Conservation (phyloP, 2,888 invertebrate species). For the Copidosoma aretas region DNA sequence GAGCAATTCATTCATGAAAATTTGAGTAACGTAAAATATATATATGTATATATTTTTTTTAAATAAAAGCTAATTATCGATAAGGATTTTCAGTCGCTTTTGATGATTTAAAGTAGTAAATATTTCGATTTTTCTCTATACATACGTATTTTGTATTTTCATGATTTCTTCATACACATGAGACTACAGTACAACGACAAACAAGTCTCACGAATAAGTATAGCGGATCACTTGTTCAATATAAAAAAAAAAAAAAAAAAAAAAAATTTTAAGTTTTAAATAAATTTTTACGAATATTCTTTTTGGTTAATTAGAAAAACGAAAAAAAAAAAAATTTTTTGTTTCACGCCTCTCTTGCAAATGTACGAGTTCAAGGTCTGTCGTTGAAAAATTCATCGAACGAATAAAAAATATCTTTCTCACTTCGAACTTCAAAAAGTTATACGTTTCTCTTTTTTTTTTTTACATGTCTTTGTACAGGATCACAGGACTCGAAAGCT, state of each 20-base stretch:
- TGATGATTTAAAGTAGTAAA: slow-evolving; percentile 17
- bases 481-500: slow-evolving; percentile 4
- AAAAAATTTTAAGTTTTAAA: slow-evolving; percentile 8
- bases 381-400: slow-evolving; percentile 31
- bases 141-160: slow-evolving; percentile 37
- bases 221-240: background rate
- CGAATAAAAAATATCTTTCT: too few species aligned
- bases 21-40: too few species aligned
- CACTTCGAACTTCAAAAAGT: slow-evolving; percentile 4
- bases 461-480: slow-evolving; percentile 35
- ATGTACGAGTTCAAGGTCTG: slow-evolving; percentile 15
- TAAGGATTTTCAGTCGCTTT: slow-evolving; percentile 33
- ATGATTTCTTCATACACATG: slow-evolving; percentile 36
- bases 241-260: background rate
- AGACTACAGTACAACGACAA: slow-evolving; percentile 45
- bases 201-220: slow-evolving; percentile 39
- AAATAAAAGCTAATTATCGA: slow-evolving; percentile 36
- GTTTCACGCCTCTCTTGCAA: too few species aligned
- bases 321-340: too few species aligned
- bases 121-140: slow-evolving; percentile 27
- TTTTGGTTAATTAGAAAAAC: too few species aligned
- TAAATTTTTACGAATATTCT: slow-evolving; percentile 11
- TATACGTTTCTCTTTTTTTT: slow-evolving; percentile 29
- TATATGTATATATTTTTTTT: slow-evolving; percentile 3
- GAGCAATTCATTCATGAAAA: slow-evolving; percentile 13